These are phyloP conservation scores for Neotragus pygmaeus DNA, from an alignment of 2,113 vertebrate genomes.

Conservation along the genomic window DNA sequence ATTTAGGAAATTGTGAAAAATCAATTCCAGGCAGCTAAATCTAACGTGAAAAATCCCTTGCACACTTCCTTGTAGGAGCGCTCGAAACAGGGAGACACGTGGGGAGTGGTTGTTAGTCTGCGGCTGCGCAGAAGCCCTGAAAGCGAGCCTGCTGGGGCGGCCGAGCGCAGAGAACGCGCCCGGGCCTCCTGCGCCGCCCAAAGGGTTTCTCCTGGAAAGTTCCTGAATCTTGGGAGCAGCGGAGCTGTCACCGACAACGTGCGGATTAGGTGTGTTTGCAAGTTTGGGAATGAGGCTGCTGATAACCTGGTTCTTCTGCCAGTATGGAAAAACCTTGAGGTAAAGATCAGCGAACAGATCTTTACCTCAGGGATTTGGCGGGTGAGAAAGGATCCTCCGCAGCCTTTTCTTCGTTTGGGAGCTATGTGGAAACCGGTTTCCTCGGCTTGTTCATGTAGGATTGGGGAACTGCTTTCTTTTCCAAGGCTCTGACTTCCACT, in stretches of 20 bases:
- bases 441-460: not conserved
- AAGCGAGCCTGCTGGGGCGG: fast-evolving
- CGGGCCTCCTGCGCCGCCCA: fast-evolving
- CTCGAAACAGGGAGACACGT: fast-evolving
- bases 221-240: not conserved
- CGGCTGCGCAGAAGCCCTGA: not conserved
- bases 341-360: not conserved
- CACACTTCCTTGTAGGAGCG: fast-evolving
- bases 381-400: fast-evolving
- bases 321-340: not conserved
- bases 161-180: fast-evolving
- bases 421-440: not conserved
- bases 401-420: no score
- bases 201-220: not conserved
- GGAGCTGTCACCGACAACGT: fast-evolving
- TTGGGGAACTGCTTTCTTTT: not conserved
- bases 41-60: not conserved
- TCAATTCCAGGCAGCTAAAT: not conserved
- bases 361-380: not conserved
- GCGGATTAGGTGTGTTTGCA: not conserved
- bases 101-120: not conserved
- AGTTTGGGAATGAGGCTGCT: fast-evolving
- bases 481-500: not conserved
- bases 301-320: not conserved
- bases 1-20: not conserved